Evolutionary conservation across 2,797 vertebrate genomes (phyloP).

Genomic region (Diceros bicornis): DNA sequence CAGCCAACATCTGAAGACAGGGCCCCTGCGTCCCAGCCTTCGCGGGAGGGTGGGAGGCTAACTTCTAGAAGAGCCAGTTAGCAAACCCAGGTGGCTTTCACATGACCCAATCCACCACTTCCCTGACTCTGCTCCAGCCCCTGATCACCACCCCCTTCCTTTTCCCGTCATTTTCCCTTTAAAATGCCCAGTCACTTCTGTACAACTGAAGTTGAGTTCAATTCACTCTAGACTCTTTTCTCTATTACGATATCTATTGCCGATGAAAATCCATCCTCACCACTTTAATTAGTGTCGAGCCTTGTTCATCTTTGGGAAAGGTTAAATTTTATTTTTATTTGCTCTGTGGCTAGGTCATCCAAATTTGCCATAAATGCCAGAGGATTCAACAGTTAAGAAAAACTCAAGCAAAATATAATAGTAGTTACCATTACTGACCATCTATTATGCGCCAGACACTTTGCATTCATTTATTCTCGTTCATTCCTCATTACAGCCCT

Average conservation of each 20-base stretch:
- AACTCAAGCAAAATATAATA: not conserved
- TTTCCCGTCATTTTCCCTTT: not conserved
- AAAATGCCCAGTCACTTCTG: not conserved
- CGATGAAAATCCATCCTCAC: not conserved
- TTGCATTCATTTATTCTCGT: not conserved
- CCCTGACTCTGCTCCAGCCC: not conserved
- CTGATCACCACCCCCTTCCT: fast-evolving
- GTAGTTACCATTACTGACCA: not conserved
- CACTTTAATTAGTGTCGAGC: not conserved
- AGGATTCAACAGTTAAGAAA: not conserved
- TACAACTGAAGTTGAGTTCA: not conserved
- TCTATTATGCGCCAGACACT: not conserved
- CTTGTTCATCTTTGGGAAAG: slow-evolving; percentile 3
- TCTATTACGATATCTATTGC: not conserved
- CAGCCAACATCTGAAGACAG: not conserved
- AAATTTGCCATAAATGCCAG: not conserved
- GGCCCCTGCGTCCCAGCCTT: not conserved
- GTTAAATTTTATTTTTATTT: slow-evolving; percentile 10
- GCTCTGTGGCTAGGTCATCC: not conserved
- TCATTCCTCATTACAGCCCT: not conserved
- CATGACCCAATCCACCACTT: not conserved
- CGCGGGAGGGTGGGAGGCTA: not conserved
- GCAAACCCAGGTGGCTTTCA: not conserved
- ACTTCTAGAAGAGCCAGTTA: not conserved
- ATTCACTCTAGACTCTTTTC: not conserved